These are phyloP conservation scores for Lagopus muta DNA, from an alignment of 2,113 vertebrate genomes.

Conservation along the genomic window DNA sequence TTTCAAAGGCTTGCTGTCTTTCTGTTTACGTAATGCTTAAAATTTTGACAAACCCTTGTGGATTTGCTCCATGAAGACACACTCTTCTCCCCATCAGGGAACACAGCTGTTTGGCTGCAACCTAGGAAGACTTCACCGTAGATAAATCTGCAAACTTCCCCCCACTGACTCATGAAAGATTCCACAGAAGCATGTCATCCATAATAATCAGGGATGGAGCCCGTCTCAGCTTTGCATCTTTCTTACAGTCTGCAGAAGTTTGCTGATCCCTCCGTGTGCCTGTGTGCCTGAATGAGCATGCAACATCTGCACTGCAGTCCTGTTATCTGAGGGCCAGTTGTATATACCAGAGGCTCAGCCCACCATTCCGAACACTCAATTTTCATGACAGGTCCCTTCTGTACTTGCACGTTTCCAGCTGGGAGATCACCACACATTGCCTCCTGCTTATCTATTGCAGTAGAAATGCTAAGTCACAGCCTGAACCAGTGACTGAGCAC, in stretches of 20 bases:
- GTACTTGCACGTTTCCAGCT: background rate
- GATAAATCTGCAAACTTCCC: background rate
- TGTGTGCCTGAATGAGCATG: background rate
- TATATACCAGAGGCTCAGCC: background rate
- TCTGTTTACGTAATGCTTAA: background rate
- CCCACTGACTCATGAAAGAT: background rate
- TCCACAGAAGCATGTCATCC: background rate
- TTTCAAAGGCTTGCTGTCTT: background rate
- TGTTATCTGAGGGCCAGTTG: background rate
- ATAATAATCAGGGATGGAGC: background rate
- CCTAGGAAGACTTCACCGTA: background rate
- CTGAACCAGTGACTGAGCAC: no score
- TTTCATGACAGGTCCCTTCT: background rate
- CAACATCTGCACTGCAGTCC: background rate
- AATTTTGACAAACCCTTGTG: background rate
- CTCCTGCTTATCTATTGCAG: background rate
- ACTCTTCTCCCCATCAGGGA: background rate
- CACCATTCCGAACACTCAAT: background rate
- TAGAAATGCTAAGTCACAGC: no score
- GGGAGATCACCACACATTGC: background rate
- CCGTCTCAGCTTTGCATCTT: background rate
- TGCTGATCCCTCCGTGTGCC: fast-evolving
- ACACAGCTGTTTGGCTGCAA: conserved; percentile 3
- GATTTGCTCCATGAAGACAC: background rate
- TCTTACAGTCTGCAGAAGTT: fast-evolving